Evolutionary conservation across 2,797 vertebrate genomes (phyloP).

Genomic region (Allobates femoralis): DNA sequence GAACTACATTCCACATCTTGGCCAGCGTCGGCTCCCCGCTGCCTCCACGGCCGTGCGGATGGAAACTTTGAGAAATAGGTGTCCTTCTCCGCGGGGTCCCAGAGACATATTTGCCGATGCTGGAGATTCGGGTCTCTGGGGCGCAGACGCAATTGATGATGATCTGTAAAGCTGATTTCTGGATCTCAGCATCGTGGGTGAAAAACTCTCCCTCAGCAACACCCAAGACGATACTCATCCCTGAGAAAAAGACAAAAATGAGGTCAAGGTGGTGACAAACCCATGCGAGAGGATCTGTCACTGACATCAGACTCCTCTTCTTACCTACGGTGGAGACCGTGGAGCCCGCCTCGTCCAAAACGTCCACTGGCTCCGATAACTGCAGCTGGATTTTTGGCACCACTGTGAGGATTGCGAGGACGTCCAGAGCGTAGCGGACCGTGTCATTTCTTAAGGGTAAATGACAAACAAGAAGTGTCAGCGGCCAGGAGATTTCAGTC

Average conservation of each 20-base stretch:
- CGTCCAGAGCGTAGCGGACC: slow-evolving; percentile 95
- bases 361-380: slow-evolving; percentile 91
- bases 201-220: slow-evolving; percentile 98
- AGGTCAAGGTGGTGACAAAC: background rate
- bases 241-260: slow-evolving; percentile 71
- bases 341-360: slow-evolving; percentile 92
- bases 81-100: slow-evolving; percentile 91
- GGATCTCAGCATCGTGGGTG: slow-evolving; percentile 97
- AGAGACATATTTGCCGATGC: slow-evolving; percentile 96
- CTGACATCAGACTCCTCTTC: slow-evolving; percentile 61
- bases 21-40: slow-evolving; percentile 90
- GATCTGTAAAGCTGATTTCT: slow-evolving; percentile 98
- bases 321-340: slow-evolving; percentile 94
- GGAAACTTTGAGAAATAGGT: slow-evolving; percentile 67
- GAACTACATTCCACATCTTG: slow-evolving; percentile 99
- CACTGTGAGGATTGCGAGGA: slow-evolving; percentile 95
- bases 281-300: background rate
- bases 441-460: slow-evolving; percentile 88
- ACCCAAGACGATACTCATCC: slow-evolving; percentile 96
- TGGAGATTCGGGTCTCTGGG: slow-evolving; percentile 95
- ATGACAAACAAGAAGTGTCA: background rate
- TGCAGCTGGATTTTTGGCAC: slow-evolving; percentile 96
- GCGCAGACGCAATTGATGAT: slow-evolving; percentile 98
- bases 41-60: slow-evolving; percentile 85
- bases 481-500: background rate